Base-by-base conservation (phyloP, 2,888 invertebrate species). In the Steinernema carpocapsae region DNA sequence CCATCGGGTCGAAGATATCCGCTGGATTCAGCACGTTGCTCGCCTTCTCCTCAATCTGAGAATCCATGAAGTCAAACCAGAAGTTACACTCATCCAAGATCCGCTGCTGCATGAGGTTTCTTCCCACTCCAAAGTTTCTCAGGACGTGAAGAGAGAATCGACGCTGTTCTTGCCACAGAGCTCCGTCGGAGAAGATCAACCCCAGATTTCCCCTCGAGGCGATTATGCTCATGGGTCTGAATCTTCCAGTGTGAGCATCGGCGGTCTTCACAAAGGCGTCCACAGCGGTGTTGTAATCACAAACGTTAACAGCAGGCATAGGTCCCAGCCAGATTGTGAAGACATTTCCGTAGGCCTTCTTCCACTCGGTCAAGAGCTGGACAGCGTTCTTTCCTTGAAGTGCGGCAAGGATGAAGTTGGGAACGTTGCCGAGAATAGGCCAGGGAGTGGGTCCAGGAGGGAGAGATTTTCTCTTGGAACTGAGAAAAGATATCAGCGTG, bases 161-260 rank as follows among this genome's bases (percentile, higher is more conserved):
- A 1, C 74, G 52, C 29, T 74, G 74, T 24, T 71, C 59, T 19
- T 56, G 74, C 74, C 74, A 74, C n/a, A 56, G 0, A 2, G 29
- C 72, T 1, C 74, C 74, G 7, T 72, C 74, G n/a, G 72, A 26
- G 32, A 72, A 56, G 1, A 74, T 24, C 0, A 74, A 74, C 70
- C 79, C 79, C 45, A 72, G 52, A 6, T 76, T 76, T 3, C 78
- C 77, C 14, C 29, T 19, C 1, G 48, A 37, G 29, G 24, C 22
- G 7, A 37, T 22, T 6, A 22, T 7, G 14, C 0, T 42, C 14
- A 19, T 19, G 19, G 37, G 14, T 42, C 37, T 19, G 22, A 43
- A 56, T 1, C 73, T 59, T 10, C 56, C 59, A 22, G 56, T 45
- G 59, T 43, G 45, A 2, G 46, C 43, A 3, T 73, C 64, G 42